Conservation (phyloP, 2,797 vertebrate species). For the Sebastes diploproa region DNA sequence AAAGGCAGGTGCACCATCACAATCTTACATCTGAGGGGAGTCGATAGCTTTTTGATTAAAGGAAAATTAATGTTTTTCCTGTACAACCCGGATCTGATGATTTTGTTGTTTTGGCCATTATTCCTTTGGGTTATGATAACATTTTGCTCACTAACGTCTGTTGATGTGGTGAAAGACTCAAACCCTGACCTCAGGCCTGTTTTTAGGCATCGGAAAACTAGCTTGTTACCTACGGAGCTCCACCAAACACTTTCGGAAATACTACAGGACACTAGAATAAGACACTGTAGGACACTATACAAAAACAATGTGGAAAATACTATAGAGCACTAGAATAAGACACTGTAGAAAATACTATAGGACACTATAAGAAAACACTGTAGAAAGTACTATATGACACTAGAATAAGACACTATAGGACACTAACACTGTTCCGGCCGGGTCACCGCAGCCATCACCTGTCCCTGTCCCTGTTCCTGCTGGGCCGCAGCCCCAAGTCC, state of each 20-base stretch:
- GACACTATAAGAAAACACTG: no score
- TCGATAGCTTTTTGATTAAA: conserved; percentile 34
- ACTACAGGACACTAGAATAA: no score
- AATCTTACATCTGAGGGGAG: conserved; percentile 3
- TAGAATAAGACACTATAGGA: no score
- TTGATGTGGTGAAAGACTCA: background rate
- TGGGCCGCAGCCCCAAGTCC: no score
- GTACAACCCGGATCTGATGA: background rate
- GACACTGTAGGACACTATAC: no score
- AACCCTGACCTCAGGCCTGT: background rate
- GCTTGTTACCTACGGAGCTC: background rate
- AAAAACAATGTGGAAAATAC: background rate
- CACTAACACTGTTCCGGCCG: no score
- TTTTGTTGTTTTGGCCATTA: background rate
- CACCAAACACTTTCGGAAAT: background rate
- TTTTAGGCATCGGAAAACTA: background rate
- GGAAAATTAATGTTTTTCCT: conserved; percentile 5
- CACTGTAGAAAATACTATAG: no score
- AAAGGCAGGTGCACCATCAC: conserved; percentile 1
- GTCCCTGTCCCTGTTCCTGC: no score
- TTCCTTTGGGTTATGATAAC: background rate
- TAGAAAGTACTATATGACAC: no score
- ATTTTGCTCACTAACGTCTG: background rate
- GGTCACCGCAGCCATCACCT: no score
- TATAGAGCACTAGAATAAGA: no score